Evolutionary conservation across 2,113 vertebrate genomes (phyloP), one percentile per base, ranked within the genome.

Genomic region (Apteryx owenii): DNA sequence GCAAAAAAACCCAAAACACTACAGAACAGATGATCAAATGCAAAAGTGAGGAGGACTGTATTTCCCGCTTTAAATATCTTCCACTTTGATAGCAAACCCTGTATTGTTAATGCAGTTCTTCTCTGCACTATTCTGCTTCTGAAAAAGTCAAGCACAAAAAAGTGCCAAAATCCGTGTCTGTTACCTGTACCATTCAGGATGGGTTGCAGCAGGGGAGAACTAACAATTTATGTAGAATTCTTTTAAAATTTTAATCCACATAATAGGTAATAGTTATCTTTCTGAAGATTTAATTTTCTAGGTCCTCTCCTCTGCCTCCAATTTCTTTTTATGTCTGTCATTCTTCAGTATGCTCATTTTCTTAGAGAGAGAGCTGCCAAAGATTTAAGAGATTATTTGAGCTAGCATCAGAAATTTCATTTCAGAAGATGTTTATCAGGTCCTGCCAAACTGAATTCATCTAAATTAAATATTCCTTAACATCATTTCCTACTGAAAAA

Each of bases 81-180:
- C 42, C 33, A 44, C 6, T 40, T 12, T 26, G 21, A 81, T 25
- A 16, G 21, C n/a, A 31, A 81, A 78, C 15, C 56, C 46, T 42
- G 12, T 56, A 62, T 4, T 42, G 29, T 70, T 26, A 48, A 81
- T 71, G 61, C 51, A 87, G 28, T 5, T 76, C 21, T 79, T 26
- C n/a, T 6, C 25, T 9, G 31, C 1, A 33, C n/a, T 83, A 58
- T 28, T 26, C 33, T 29, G 16, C 56, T 42, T 8, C 48, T 71
- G 15, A 71, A 5, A 69, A 15, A 77, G 13, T 18, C 13, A 54
- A 4, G 26, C 33, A 87, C 48, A 19, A 42, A 54, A 81, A 5
- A 13, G 51, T 3, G 3, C 5, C 33, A 51, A 81, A 76, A 64
- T 5, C 0, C 28, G 48, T 2, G 4, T 19, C 4, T 81, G 6